Base-by-base conservation (phyloP, 2,888 invertebrate genomes). In the Nomada lathburiana region DNA sequence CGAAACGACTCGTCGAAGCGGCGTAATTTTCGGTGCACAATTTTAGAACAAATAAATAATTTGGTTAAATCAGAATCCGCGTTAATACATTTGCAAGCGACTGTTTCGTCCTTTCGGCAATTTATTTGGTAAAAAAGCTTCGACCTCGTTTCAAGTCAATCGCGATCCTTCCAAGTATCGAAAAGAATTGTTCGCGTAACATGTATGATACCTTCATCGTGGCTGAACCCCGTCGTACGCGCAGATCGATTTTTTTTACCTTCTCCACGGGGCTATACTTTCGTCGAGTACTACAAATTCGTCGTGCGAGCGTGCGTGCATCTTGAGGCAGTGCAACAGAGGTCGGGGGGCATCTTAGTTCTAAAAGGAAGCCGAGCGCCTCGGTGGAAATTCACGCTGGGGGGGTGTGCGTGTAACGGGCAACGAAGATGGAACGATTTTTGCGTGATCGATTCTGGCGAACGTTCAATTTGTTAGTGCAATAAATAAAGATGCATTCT, bases 401-500 rank as follows among this genome's bases (percentile, higher is more conserved):
- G 18, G 7, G 53, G 26, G 36, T 7, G 36, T 50, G 80, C 62
- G 62, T 52, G 50, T 47, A 57, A 68, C 82, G 76, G 68, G 42
- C 50, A 73, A 47, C 63, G 69, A 73, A 70, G 55, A 13, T 52
- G 63, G 53, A 53, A 60, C 44, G 36, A 42, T 42, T 20, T 29
- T 44, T 55, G 26, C 67, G 36, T 60, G 83, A 71, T 81, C 72
- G 64, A 70, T 52, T 44, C 29, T 62, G 63, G 64, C 69, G 76
- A 76, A 69, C 72, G 71, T 79, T 72, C 86, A 82, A 82, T 85
- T 57, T 84, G 89, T 89, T 81, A 86, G 88, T 87, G 89, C 69
- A 89, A 88, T 89, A 89, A 89, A 88, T 89, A 88, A 87, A 89
- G 74, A 57, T 88, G 87, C 88, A 89, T 55, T 68, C 29, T 81